phyloP scores from a whole-genome alignment of 2,113 vertebrate genomes.

The Brachypteracias leptosomus region DNA sequence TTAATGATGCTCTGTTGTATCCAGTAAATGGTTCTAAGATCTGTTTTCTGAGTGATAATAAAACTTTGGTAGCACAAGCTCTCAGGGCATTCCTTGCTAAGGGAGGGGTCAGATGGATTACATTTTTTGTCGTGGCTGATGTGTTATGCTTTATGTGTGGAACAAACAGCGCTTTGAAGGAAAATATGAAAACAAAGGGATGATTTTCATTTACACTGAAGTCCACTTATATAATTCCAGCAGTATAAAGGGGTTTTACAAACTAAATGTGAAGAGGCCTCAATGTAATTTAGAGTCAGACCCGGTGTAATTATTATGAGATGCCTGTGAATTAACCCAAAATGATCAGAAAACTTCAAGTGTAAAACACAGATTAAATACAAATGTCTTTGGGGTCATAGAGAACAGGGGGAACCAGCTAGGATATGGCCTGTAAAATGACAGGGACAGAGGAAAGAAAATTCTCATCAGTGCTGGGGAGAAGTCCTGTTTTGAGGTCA shows the following conservation, averaged over 20 bases:
- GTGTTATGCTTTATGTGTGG: not conserved
- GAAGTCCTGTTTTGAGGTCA: not conserved
- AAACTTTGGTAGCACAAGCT: slow-evolving; percentile 18
- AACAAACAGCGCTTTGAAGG: not conserved
- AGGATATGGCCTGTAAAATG: not conserved
- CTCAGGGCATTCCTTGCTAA: not conserved
- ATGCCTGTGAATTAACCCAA: not conserved
- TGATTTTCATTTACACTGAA: not conserved
- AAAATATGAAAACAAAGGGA: not conserved
- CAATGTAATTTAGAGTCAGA: not conserved
- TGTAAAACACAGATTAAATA: not conserved
- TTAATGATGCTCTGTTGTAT: slow-evolving; percentile 2
- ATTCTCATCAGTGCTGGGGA: not conserved
- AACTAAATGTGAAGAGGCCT: not conserved
- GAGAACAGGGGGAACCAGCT: not conserved
- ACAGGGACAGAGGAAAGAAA: not conserved
- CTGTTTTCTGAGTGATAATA: slow-evolving; percentile 10
- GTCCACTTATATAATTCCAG: not conserved
- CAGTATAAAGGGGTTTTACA: not conserved
- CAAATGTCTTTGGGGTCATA: not conserved
- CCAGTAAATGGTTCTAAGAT: slow-evolving; percentile 15
- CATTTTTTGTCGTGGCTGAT: not conserved
- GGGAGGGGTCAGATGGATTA: not conserved
- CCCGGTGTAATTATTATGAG: not conserved
- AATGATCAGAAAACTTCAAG: not conserved